Evolutionary conservation across 2,113 vertebrate genomes (phyloP), one percentile per base, ranked within the genome.

Genomic region (Perca flavescens): DNA sequence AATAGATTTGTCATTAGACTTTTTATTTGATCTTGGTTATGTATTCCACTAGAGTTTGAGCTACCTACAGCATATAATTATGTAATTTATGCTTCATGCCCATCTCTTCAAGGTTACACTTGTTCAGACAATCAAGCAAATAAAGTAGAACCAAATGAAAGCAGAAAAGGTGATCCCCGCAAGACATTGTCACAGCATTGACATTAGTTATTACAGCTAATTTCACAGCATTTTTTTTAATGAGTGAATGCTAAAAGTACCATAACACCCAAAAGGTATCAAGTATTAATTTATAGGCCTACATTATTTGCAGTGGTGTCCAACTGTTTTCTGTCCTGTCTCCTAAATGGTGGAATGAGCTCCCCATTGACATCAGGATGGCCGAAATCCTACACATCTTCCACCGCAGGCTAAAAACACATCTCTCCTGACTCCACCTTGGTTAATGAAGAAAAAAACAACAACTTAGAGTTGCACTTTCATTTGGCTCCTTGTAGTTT

Each of bases 211-310:
- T 82, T 79, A 85, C 22, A 57, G 53, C 52, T 75, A 40, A 82
- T 89, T 84, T 89, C 76, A 81, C 91, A 77, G 77, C 58, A 12
- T 71, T 72, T 46, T 71, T 82, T 74, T 82, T 89, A 84, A 86
- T 66, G 78, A 70, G 12, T 22, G 22, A 67, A 82, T 69, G 53
- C 70, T 69, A 14, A 61, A 81, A 72, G 71, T 72, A 66, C 47
- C 72, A 64, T 43, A 54, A 77, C n/a, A 10, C 81, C 80, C 88
- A 46, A 64, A 88, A 82, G 83, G 50, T 70, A 71, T 70, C 6
- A 25, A 25, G 46, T 60, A 73, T 82, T 88, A 68, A 77, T 81
- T 80, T 68, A 64, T 47, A 62, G 34, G 14, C 50, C 46, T n/a
- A 5, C 28, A 52, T 78, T 77, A 74, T 82, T 83, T 77, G 72